These are phyloP conservation scores for Muntiacus reevesi DNA, from an alignment of 2,113 vertebrate species.

Conservation along the genomic window DNA sequence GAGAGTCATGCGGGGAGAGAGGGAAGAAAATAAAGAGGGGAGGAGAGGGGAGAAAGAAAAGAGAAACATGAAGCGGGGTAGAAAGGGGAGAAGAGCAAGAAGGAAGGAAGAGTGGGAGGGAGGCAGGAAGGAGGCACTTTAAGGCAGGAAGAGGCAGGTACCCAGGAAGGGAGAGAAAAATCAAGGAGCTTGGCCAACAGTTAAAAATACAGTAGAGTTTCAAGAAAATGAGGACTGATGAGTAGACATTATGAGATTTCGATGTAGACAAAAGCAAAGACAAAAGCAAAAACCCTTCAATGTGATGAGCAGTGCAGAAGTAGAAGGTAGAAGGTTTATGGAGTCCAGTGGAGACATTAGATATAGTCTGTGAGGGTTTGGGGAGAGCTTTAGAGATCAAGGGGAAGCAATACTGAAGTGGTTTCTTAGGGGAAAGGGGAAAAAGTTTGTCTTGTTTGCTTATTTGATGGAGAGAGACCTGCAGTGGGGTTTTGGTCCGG, in stretches of 20 bases:
- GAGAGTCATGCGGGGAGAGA: not conserved
- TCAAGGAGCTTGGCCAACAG: not conserved
- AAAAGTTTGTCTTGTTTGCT: not conserved
- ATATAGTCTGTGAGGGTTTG: not conserved
- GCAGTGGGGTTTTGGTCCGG: not conserved
- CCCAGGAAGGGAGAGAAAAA: not conserved
- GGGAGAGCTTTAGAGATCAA: not conserved
- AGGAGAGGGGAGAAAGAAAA: too few species aligned
- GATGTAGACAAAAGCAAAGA: not conserved
- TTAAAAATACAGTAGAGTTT: not conserved
- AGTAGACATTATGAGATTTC: not conserved
- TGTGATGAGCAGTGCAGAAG: fast-evolving
- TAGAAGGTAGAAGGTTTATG: not conserved
- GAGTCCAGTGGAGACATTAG: not conserved
- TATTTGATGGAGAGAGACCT: not conserved
- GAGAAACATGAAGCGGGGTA: too few species aligned
- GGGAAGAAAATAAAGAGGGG: too few species aligned
- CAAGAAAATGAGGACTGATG: not conserved
- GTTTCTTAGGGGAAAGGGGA: not conserved
- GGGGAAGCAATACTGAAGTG: not conserved
- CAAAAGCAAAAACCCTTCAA: not conserved
- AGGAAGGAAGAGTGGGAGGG: fast-evolving
- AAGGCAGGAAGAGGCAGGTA: not conserved
- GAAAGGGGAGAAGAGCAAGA: too few species aligned
- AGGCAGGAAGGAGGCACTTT: too few species aligned